Evolutionary conservation across 2,888 invertebrate genomes (phyloP).

Genomic region (Anthrax anthrax): DNA sequence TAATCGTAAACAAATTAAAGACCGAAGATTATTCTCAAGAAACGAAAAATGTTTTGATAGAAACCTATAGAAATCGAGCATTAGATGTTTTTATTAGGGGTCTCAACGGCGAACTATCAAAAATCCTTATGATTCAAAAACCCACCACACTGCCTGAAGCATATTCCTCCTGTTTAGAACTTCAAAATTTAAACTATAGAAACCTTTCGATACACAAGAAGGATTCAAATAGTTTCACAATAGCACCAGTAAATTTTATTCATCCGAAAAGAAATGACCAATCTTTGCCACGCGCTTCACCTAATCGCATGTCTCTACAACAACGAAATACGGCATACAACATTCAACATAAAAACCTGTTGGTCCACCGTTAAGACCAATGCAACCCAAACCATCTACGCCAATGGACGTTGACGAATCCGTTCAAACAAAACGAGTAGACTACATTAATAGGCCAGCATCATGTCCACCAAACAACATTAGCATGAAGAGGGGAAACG

Average conservation of each 20-base stretch:
- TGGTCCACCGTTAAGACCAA: neutral
- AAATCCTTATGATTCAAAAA: slow-evolving; percentile 6
- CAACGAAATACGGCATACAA: slow-evolving; percentile 1
- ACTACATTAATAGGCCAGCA: too few relatives aligned
- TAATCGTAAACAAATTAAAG: slow-evolving; percentile 15
- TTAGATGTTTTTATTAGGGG: slow-evolving; percentile 13
- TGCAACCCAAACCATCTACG: neutral
- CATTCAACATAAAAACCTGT: neutral
- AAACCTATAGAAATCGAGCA: slow-evolving; percentile 13
- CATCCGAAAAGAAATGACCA: neutral
- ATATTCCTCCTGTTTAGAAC: slow-evolving; percentile 10
- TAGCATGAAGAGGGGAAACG: too few relatives aligned
- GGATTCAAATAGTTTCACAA: neutral
- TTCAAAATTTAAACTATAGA: slow-evolving; percentile 8
- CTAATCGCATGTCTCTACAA: neutral
- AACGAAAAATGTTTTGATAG: slow-evolving; percentile 9
- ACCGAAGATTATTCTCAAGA: slow-evolving; percentile 12
- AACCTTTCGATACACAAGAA: neutral
- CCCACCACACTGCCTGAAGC: slow-evolving; percentile 7
- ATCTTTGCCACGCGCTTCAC: neutral
- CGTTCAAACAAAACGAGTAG: too few relatives aligned
- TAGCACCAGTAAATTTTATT: neutral
- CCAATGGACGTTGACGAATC: too few relatives aligned
- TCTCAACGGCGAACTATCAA: slow-evolving; percentile 4
- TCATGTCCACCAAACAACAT: too few relatives aligned